A percentile compares a stretch with the other conserved stretches of the same genome.
phyloP scores from a whole-genome alignment of 2,113 vertebrate genomes.

The Brevimyrus niger region DNA sequence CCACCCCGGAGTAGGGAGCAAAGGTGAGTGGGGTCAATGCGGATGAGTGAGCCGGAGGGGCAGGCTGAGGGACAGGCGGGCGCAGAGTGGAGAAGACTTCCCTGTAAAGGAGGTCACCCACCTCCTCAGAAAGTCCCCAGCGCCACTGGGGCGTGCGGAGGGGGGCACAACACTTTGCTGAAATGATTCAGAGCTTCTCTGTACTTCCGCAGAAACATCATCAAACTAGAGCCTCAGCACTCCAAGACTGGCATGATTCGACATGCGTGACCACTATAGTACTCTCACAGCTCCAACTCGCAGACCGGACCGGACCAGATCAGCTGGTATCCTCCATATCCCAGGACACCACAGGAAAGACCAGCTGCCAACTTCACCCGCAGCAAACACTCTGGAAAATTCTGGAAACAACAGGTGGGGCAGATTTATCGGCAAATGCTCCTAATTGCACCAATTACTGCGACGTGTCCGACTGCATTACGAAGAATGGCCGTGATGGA shows the following conservation, averaged over 20 bases:
- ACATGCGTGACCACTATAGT: not conserved
- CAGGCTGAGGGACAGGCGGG: not conserved
- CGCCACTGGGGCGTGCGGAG: not conserved
- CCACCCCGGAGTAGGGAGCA: not conserved
- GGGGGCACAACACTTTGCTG: not conserved
- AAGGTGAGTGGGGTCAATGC: not conserved
- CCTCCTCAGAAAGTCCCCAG: not conserved
- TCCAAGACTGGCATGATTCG: not conserved
- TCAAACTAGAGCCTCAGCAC: not conserved
- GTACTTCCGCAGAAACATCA: not conserved
- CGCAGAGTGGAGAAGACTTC: not conserved
- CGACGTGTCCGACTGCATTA: not conserved
- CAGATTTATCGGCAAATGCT: slow-evolving; percentile 9
- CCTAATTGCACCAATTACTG: slow-evolving; percentile 26
- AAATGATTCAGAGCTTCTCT: not conserved
- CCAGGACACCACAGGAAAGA: not conserved
- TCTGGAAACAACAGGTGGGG: not conserved
- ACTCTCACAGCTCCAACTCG: not conserved
- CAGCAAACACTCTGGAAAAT: not conserved
- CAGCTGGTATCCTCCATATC: not conserved
- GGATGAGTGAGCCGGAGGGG: not conserved
- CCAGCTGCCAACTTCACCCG: not conserved
- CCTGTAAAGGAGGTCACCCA: not conserved
- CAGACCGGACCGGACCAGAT: not conserved
- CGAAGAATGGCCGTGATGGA: not conserved